Evolutionary conservation across 2,888 invertebrate genomes (phyloP), one percentile per base, ranked within the genome.

Genomic region (Sphinx pinastri): DNA sequence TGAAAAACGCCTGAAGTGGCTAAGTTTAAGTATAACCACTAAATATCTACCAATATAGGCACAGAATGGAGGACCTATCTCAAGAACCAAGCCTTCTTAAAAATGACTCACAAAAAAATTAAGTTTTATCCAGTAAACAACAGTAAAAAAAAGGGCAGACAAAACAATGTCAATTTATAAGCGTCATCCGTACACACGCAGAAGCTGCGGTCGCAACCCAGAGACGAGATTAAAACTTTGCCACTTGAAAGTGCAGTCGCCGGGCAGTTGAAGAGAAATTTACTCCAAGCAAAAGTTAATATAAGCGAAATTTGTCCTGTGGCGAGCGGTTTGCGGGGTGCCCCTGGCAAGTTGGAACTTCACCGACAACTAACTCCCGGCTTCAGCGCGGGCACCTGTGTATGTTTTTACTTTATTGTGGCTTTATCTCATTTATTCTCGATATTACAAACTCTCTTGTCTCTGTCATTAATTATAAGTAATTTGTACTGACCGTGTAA

Each of bases 231-330:
- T 92, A 92, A 91, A 93, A 93, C 90, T 93, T 92, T 87, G 81
- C 85, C 88, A 89, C 90, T 92, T 89, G 84, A 86, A 88, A 91
- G 88, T 90, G 90, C 90, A 89, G 83, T 88, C 90, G 88, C 87
- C 88, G 87, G 90, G 89, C 88, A 85, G 87, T 85, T 84, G 84
- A 86, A 89, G 88, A 86, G 88, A 90, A 92, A 91, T 92, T 90
- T 88, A 91, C 89, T 89, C 85, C 76, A 83, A 87, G 87, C 88
- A 92, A 91, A 93, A 93, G 91, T 92, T 93, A 92, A 93, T 92
- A 91, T 90, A 92, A 92, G 89, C 90, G 85, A 90, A 92, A 92
- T 91, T 92, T 89, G 91, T 92, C 87, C 86, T 87, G 88, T 84
- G 86, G 90, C 84, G 76, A 81, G 85, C 85, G 88, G 89, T 89